Base-by-base conservation (phyloP, 1,140 invertebrate genomes). In the Drosophila tristis region DNA sequence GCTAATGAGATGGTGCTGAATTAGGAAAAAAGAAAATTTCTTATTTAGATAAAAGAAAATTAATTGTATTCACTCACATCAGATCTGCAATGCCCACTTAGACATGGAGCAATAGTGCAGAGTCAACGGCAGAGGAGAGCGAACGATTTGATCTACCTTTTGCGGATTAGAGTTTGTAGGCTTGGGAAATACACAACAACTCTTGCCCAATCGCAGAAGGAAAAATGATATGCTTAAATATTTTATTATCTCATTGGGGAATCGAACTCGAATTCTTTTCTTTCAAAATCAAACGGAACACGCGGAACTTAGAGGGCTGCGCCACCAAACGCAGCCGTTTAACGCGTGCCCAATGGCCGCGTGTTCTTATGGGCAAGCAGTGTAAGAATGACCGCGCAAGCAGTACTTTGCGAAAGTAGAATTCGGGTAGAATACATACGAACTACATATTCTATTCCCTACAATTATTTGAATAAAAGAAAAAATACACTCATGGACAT, bases 111-210 rank as follows among this genome's bases (percentile, higher is more conserved):
- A 8, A 56, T 82, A 89, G 62, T 87, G 74, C 81, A 86, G 84
- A 25, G 84, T 89, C 84, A 89, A 91, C 90, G 90, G 90, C 71
- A 72, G 23, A 64, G 16, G 49, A 70, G 76, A 80, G 63, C 56
- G 85, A 91, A 91, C 90, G 90, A 91, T 87, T 91, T 71, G 4
- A 74, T 91, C 90, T 91, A 81, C 90, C 90, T 91, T 89, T 50
- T 72, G 82, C 90, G 56, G 90, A 91, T 91, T 91, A 91, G 90
- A 91, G 85, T 77, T 55, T 62, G 60, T 55, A 71, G 65, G 79
- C 84, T 78, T 57, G 20, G 53, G 35, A 55, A 65, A 66, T 56
- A 60, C 66, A 56, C 70, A 74, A 63, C 59, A 74, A 80, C 90
- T 77, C 90, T 90, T 91, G 90, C 90, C 85, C 81, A 80, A 77